A percentile compares a stretch with the other conserved stretches of the same genome.
phyloP scores from a whole-genome alignment of 2,113 vertebrate species.

The Chlorocebus sabaeus region DNA sequence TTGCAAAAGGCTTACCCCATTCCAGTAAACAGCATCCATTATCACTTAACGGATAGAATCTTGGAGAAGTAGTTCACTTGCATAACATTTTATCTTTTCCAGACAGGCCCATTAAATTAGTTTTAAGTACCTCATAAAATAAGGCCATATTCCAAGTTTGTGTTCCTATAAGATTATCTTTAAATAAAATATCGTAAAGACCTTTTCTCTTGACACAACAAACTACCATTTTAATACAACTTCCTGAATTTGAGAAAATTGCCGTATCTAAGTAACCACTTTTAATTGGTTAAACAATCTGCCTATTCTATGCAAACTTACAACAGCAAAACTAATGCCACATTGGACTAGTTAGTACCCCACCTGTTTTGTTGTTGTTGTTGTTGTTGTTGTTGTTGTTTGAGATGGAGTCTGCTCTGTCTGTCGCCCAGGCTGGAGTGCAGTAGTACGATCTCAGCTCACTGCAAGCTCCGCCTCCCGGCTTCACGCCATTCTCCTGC shows the following conservation, averaged over 20 bases:
- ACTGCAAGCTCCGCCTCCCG: too few relatives aligned
- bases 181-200: slow-evolving; percentile 21
- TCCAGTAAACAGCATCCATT: neutral
- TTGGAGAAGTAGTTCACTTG: neutral
- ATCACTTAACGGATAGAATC: neutral
- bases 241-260: slow-evolving; percentile 26
- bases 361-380: too few relatives aligned
- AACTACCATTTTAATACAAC: slow-evolving; percentile 7
- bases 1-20: neutral
- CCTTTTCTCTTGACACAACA: neutral
- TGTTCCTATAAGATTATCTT: slow-evolving; percentile 4
- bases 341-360: neutral
- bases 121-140: neutral
- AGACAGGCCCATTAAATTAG: neutral
- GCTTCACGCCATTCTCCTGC: too few relatives aligned
- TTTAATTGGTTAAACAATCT: neutral
- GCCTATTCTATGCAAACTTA: neutral
- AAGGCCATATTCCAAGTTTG: neutral
- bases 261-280: neutral
- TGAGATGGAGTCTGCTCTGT: too few relatives aligned
- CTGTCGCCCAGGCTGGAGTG: too few relatives aligned
- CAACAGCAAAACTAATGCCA: neutral
- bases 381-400: too few relatives aligned
- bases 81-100: neutral
- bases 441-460: too few relatives aligned